Evolutionary conservation across 2,797 vertebrate species (phyloP).

Genomic region (Adrianichthys oophorus): DNA sequence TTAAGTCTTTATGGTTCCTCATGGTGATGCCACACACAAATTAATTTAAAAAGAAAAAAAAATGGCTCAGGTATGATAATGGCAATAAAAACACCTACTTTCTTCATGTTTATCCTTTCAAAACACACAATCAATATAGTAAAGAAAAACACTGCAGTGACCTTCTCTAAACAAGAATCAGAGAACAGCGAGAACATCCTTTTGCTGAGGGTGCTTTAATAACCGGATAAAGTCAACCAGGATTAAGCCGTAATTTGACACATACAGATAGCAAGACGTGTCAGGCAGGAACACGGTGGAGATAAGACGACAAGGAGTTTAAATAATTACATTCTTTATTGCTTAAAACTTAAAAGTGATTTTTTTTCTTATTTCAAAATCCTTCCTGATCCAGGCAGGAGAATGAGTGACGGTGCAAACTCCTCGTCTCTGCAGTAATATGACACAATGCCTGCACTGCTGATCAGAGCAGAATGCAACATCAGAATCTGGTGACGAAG

Average conservation of each 20-base stretch:
- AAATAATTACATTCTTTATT: slow-evolving; percentile 26
- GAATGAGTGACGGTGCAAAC: background rate
- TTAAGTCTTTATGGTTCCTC: too few relatives aligned
- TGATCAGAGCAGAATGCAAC: slow-evolving; percentile 35
- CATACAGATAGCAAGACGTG: slow-evolving; percentile 14
- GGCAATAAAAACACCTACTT: too few relatives aligned
- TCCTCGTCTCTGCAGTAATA: slow-evolving; percentile 36
- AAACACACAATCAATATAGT: too few relatives aligned
- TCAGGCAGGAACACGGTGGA: slow-evolving; percentile 3
- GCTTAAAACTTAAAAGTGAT: background rate
- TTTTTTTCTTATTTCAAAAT: too few relatives aligned
- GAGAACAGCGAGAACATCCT: slow-evolving; percentile 13
- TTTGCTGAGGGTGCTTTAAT: slow-evolving; percentile 45
- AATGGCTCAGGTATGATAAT: too few relatives aligned
- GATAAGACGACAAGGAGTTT: slow-evolving; percentile 15
- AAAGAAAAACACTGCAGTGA: too few relatives aligned
- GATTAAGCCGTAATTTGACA: slow-evolving; percentile 49
- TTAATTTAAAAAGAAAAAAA: too few relatives aligned
- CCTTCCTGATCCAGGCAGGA: background rate
- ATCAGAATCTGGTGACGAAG: slow-evolving; percentile 28
- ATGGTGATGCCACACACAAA: too few relatives aligned
- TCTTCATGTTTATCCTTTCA: too few relatives aligned
- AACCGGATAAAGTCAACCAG: slow-evolving; percentile 50
- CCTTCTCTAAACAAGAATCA: too few relatives aligned
- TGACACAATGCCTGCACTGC: slow-evolving; percentile 32